Evolutionary conservation across 1,140 invertebrate genomes (phyloP), one percentile per base, ranked within the genome.

Genomic region (Megathymus violae): DNA sequence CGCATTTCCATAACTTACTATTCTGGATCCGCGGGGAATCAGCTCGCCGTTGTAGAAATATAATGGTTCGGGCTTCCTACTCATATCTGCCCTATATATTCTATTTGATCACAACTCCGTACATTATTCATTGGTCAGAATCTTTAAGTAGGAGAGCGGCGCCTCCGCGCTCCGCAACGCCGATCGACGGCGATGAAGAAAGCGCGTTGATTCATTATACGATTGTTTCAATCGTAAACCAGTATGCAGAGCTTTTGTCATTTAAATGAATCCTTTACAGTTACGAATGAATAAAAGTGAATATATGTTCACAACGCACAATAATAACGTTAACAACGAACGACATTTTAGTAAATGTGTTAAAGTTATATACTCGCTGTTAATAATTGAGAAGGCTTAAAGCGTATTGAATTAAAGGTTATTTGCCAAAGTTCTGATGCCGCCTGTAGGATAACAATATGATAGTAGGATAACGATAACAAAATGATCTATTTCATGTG

Each of bases 1-100:
- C 81, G 78, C 79, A 89, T 91, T 91, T 85, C 83, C 88, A 89
- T 90, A 90, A 91, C 85, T 91, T 91, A 91, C 86, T 91, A 91
- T 91, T 88, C 88, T 74, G 79, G 78, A 87, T 88, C 88, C 83
- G 78, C 77, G 78, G 86, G 83, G 85, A 88, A 88, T 84, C 81
- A 80, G 76, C 78, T 79, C 82, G 68, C 73, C 76, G 71, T 72
- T 76, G 76, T 82, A 80, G 75, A 69, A 87, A 88, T 87, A 88
- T 82, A 74, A 85, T 82, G 76, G 74, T 73, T 82, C 59, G 69
- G 61, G 48, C 67, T 68, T 74, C 74, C 76, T 69, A 78, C 74
- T 81, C 74, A 80, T 81, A 79, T 80, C 71, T 71, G 63, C 69
- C 71, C 69, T 77, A 69, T 81, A 76, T 80, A 80, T 67, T 82